Evolutionary conservation across 2,888 invertebrate species (phyloP).

Genomic region (Apodemia zela): DNA sequence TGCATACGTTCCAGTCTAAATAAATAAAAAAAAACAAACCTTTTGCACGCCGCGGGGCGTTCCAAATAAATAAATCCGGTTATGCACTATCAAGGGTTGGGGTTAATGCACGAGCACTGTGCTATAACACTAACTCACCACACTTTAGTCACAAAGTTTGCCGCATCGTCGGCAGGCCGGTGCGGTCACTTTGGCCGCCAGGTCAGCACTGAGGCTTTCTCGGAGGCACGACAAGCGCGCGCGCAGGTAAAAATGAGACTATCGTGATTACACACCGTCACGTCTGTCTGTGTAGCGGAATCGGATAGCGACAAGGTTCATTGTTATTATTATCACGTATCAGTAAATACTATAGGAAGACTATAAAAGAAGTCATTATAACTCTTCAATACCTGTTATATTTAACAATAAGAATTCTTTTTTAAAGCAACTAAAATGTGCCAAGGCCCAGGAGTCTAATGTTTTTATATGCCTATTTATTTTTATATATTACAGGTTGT

Average conservation of each 20-base stretch:
- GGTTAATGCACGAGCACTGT: constrained; percentile 75
- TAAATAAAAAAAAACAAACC: constrained; percentile 50
- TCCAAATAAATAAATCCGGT: constrained; percentile 67
- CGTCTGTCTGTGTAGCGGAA: constrained; percentile 34
- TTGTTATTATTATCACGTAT: constrained; percentile 24
- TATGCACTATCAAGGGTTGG: constrained; percentile 75
- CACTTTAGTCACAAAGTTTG: constrained; percentile 68
- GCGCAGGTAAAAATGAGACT: constrained; percentile 69
- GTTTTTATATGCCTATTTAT: too few relatives aligned
- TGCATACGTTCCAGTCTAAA: constrained; percentile 43
- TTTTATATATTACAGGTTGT: too few relatives aligned
- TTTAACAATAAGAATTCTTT: too few relatives aligned
- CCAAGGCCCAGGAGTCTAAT: too few relatives aligned
- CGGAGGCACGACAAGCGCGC: constrained; percentile 55
- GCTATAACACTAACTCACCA: constrained; percentile 70
- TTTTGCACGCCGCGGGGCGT: constrained; percentile 65
- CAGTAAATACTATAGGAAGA: constrained; percentile 5
- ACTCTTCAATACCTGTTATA: not conserved
- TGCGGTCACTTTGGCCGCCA: constrained; percentile 73
- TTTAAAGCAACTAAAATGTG: too few relatives aligned
- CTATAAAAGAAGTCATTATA: constrained; percentile 1
- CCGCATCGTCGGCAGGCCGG: constrained; percentile 71
- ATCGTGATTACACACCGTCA: constrained; percentile 46
- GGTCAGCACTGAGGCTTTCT: constrained; percentile 71
- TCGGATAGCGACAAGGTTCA: constrained; percentile 38